Evolutionary conservation across 2,888 invertebrate species (phyloP).

Genomic region (Seira musarum): DNA sequence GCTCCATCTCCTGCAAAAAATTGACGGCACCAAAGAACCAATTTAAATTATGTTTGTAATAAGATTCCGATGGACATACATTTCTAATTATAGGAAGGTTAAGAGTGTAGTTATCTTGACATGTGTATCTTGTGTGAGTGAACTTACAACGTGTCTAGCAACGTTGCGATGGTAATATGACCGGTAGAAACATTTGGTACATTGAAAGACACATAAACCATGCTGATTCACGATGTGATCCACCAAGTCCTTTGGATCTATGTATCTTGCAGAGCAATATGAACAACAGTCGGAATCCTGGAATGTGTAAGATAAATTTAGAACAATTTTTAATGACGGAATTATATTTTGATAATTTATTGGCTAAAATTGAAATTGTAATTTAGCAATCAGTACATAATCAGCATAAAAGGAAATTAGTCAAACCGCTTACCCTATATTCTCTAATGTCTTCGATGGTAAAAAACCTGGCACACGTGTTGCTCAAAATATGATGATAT

Average conservation of each 20-base stretch:
- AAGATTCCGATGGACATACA: too few species aligned
- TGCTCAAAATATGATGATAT: too few species aligned
- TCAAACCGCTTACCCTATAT: conserved; percentile 32
- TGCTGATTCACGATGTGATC: conserved; percentile 79
- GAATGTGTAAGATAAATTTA: conserved; percentile 20
- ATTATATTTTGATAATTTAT: too few species aligned
- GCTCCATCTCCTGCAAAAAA: conserved; percentile 63
- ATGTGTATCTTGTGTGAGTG: neutral
- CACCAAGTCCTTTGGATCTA: conserved; percentile 73
- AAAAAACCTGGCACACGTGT: conserved; percentile 20
- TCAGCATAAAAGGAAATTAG: too few species aligned
- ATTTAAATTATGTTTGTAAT: too few species aligned
- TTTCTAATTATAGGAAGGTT: too few species aligned
- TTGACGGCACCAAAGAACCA: neutral
- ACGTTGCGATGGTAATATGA: conserved; percentile 78
- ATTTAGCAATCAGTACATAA: too few species aligned
- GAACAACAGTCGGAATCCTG: conserved; percentile 76
- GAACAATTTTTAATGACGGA: conserved; percentile 1
- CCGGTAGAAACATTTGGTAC: conserved; percentile 81
- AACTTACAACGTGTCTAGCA: conserved; percentile 76
- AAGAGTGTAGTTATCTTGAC: too few species aligned
- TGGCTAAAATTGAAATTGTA: too few species aligned
- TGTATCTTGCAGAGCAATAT: conserved; percentile 76
- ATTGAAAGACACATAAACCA: conserved; percentile 77
- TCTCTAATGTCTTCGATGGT: neutral